phyloP scores from a whole-genome alignment of 2,113 vertebrate genomes.

The Dendropsophus ebraccatus region DNA sequence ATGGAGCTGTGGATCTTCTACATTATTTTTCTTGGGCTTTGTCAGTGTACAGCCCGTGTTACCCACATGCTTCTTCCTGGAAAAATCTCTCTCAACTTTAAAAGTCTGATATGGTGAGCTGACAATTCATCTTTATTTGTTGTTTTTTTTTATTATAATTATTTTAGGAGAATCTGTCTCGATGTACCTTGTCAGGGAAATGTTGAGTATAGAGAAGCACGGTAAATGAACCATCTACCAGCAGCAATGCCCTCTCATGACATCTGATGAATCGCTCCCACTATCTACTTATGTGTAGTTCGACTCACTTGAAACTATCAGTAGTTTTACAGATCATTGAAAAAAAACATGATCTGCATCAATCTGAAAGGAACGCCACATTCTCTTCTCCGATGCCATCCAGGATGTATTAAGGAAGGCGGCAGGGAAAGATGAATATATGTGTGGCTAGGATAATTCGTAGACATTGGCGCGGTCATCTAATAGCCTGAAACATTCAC shows the following conservation, averaged over 20 bases:
- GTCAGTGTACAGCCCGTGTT: too few species aligned
- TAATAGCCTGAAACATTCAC: neutral
- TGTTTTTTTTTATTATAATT: neutral
- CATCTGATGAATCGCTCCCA: constrained; percentile 33
- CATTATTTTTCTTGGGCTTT: too few species aligned
- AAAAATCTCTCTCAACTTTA: too few species aligned
- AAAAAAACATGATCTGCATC: constrained; percentile 42
- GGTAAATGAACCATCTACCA: neutral
- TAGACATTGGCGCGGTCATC: constrained; percentile 12
- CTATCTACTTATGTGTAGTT: constrained; percentile 29
- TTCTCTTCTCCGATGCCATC: constrained; percentile 4
- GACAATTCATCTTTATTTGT: too few species aligned
- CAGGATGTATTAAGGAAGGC: neutral
- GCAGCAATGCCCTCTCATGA: neutral
- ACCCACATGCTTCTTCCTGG: too few species aligned
- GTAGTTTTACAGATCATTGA: constrained; percentile 44
- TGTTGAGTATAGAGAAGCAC: neutral
- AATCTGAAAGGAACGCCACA: constrained; percentile 18
- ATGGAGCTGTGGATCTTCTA: too few species aligned
- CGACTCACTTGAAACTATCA: constrained; percentile 1
- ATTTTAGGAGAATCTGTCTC: neutral
- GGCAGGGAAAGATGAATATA: neutral
- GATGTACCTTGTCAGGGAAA: neutral
- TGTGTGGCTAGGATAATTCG: neutral
- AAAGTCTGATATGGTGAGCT: too few species aligned